Conservation (phyloP, 2,888 invertebrate species). For the Timema cristinae region DNA sequence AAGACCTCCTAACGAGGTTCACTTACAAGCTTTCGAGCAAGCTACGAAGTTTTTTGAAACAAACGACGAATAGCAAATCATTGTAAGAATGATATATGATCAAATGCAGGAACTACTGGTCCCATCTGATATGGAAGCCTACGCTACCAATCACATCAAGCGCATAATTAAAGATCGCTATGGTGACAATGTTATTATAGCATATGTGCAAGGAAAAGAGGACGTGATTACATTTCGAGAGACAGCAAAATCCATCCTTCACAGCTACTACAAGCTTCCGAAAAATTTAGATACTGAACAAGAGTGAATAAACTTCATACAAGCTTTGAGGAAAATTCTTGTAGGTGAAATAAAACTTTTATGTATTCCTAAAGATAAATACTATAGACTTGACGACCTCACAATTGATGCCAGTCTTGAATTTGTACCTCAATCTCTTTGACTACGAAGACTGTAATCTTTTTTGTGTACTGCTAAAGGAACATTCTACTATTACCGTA, state of each 20-base stretch:
- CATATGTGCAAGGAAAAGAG: constrained; percentile 15
- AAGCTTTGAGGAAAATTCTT: constrained; percentile 1
- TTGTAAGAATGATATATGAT: constrained; percentile 13
- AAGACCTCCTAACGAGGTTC: constrained; percentile 13
- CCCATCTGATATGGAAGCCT: constrained; percentile 15
- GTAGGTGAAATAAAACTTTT: constrained; percentile 1
- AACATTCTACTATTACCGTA: constrained; percentile 15
- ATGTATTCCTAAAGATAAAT: not conserved
- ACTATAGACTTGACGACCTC: constrained; percentile 13
- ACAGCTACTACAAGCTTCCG: constrained; percentile 7
- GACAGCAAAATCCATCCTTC: constrained; percentile 16
- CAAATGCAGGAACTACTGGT: constrained; percentile 17
- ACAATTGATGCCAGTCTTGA: constrained; percentile 12
- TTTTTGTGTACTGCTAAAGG: constrained; percentile 1
- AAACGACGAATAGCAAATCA: constrained; percentile 20
- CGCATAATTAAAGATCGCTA: constrained; percentile 8
- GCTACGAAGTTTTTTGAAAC: constrained; percentile 10
- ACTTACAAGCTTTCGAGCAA: constrained; percentile 5
- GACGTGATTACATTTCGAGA: constrained; percentile 15
- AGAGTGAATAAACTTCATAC: constrained; percentile 6
- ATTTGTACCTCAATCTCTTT: not conserved
- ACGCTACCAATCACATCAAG: constrained; percentile 16
- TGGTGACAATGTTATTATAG: constrained; percentile 16
- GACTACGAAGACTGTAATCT: constrained; percentile 4
- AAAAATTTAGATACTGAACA: constrained; percentile 13